Evolutionary conservation across 1,140 invertebrate species (phyloP).

Genomic region (Lepidurus arcticus): DNA sequence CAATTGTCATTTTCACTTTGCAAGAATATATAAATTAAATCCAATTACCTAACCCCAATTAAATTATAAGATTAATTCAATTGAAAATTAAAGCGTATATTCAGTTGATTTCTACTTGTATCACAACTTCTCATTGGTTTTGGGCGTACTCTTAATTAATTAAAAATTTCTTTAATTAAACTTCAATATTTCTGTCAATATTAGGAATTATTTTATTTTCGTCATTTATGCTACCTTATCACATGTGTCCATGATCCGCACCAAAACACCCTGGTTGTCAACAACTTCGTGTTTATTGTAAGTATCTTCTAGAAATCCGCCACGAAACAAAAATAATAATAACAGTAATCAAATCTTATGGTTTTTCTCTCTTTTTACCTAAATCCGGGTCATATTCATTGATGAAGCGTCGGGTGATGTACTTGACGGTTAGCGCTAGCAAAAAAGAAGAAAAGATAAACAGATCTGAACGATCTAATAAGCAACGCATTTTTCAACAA

Average conservation of each 20-base stretch:
- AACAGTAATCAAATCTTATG: neutral
- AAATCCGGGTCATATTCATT: slow-evolving; percentile 49
- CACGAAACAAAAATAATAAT: slow-evolving; percentile 1
- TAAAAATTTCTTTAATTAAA: no score
- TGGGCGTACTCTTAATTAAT: no score
- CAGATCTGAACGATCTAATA: slow-evolving; percentile 25
- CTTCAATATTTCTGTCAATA: neutral
- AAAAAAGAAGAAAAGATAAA: slow-evolving; percentile 36
- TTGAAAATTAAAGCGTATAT: no score
- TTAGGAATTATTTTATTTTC: neutral
- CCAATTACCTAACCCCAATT: no score
- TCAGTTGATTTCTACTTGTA: neutral
- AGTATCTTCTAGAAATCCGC: slow-evolving; percentile 44
- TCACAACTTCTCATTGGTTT: neutral
- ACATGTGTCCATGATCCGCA: slow-evolving; percentile 49
- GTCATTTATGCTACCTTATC: slow-evolving; percentile 43
- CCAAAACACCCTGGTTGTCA: slow-evolving; percentile 44
- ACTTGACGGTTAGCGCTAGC: slow-evolving; percentile 49
- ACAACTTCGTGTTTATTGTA: slow-evolving; percentile 47
- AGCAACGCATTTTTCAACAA: neutral
- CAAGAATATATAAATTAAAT: no score
- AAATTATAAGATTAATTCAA: no score
- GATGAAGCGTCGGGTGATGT: slow-evolving; percentile 48
- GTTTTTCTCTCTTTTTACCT: slow-evolving; percentile 40
- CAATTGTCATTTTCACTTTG: no score